These are phyloP conservation scores for Rhinella marina DNA, from an alignment of 2,797 vertebrate genomes.

Conservation along the genomic window DNA sequence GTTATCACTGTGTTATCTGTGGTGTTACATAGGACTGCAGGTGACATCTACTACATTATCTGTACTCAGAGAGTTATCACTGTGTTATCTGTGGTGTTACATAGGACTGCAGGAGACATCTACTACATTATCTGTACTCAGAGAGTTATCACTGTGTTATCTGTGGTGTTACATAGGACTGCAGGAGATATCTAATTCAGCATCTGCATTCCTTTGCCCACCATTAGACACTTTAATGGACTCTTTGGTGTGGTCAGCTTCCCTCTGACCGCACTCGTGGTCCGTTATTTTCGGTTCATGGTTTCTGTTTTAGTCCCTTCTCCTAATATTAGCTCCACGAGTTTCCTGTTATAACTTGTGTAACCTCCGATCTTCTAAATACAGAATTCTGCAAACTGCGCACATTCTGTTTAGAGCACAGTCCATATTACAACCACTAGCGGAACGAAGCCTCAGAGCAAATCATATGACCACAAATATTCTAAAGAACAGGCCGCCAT, in stretches of 20 bases:
- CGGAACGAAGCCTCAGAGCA: neutral
- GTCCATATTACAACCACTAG: neutral
- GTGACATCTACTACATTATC: too few relatives aligned
- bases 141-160: neutral
- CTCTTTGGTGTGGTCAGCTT: neutral
- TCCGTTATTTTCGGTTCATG: slow-evolving; percentile 17
- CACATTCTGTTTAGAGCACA: neutral
- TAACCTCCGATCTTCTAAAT: slow-evolving; percentile 20
- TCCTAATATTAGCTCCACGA: slow-evolving; percentile 19
- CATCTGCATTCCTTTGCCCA: too few relatives aligned
- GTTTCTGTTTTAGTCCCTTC: neutral
- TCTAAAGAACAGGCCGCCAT: neutral
- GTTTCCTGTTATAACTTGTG: neutral
- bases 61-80: too few relatives aligned
- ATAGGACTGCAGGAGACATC: neutral
- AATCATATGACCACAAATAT: neutral
- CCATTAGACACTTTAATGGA: neutral
- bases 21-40: neutral
- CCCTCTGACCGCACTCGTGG: neutral
- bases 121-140: too few relatives aligned
- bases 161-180: neutral
- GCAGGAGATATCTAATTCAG: too few relatives aligned
- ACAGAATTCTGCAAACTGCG: neutral
- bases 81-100: too few relatives aligned
- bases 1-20: too few relatives aligned